These are phyloP conservation scores for Xenopus laevis DNA, from an alignment of 2,113 vertebrate species.

Conservation along the genomic window DNA sequence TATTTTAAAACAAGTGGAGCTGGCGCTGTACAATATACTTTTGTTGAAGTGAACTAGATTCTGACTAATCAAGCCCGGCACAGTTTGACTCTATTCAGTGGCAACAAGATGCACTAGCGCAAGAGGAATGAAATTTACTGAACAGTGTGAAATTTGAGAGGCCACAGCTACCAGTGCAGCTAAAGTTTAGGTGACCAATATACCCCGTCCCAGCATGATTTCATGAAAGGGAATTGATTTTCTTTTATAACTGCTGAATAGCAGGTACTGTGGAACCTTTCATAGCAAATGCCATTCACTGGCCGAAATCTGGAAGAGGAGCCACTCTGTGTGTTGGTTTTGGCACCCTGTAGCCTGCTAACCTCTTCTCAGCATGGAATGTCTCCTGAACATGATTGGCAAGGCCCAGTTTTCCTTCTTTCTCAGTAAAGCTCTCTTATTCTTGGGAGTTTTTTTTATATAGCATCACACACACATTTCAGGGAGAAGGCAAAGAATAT, in stretches of 20 bases:
- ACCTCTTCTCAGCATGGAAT: conserved; percentile 36
- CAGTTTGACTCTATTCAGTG: too few species aligned
- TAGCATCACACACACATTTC: too few species aligned
- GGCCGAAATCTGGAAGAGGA: conserved; percentile 25
- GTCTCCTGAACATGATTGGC: conserved; percentile 16
- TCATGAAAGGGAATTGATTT: conserved; percentile 21
- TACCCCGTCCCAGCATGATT: background rate
- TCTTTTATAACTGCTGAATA: conserved; percentile 25
- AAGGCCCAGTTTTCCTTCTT: conserved; percentile 5
- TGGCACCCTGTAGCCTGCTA: conserved; percentile 33
- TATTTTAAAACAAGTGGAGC: too few species aligned
- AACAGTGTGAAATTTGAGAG: too few species aligned
- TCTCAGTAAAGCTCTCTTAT: background rate
- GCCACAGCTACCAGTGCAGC: too few species aligned
- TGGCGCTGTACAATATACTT: too few species aligned
- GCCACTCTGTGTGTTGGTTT: conserved; percentile 22
- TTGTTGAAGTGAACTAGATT: too few species aligned
- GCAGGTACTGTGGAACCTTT: conserved; percentile 15
- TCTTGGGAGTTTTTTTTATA: conserved; percentile 4
- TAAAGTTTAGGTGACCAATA: too few species aligned
- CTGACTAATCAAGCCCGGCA: too few species aligned
- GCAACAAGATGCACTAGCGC: too few species aligned
- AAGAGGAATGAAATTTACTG: too few species aligned
- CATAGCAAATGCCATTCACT: conserved; percentile 35
- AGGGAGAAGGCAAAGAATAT: too few species aligned